These are phyloP conservation scores for Sinelater perroti DNA, from an alignment of 2,888 invertebrate species.

Conservation along the genomic window DNA sequence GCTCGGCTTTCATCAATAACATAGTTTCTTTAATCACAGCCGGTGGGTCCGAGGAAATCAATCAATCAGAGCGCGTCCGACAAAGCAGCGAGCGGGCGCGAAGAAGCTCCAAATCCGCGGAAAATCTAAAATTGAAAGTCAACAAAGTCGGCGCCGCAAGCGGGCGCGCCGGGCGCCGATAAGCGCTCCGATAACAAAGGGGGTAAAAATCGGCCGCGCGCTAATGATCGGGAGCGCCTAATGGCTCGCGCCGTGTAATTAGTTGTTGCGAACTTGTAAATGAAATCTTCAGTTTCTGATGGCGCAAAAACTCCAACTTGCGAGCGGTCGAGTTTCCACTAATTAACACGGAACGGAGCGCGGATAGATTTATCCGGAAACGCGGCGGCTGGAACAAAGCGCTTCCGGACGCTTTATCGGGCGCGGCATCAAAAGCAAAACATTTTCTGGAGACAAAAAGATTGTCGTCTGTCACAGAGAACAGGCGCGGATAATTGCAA, in stretches of 20 bases:
- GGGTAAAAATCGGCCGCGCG: not conserved
- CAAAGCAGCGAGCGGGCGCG: slow-evolving; percentile 1
- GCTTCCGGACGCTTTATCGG: slow-evolving; percentile 10
- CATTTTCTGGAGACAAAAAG: not conserved
- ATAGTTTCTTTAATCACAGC: slow-evolving; percentile 16
- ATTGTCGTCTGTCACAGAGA: not conserved
- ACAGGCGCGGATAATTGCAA: not conserved
- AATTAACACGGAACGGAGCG: slow-evolving; percentile 27
- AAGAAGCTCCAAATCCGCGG: not conserved
- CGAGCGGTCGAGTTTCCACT: slow-evolving; percentile 25
- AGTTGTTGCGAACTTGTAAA: slow-evolving; percentile 27
- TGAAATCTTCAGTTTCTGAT: slow-evolving; percentile 26
- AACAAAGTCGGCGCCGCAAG: slow-evolving; percentile 7
- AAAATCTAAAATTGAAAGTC: slow-evolving; percentile 4
- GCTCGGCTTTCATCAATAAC: slow-evolving; percentile 4
- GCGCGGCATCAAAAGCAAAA: slow-evolving; percentile 18
- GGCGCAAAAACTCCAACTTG: slow-evolving; percentile 20
- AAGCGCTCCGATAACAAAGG: not conserved
- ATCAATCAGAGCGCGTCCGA: not conserved
- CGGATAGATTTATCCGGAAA: slow-evolving; percentile 28
- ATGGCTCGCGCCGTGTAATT: slow-evolving; percentile 22
- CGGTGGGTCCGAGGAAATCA: slow-evolving; percentile 5
- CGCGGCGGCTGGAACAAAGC: slow-evolving; percentile 24
- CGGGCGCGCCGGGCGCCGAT: too few relatives aligned
- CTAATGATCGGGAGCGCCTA: slow-evolving; percentile 15